Percentiles rank a stretch among this genome's conserved stretches.
Conservation (phyloP, 2,888 invertebrate genomes). For the Apotomis capreana region DNA sequence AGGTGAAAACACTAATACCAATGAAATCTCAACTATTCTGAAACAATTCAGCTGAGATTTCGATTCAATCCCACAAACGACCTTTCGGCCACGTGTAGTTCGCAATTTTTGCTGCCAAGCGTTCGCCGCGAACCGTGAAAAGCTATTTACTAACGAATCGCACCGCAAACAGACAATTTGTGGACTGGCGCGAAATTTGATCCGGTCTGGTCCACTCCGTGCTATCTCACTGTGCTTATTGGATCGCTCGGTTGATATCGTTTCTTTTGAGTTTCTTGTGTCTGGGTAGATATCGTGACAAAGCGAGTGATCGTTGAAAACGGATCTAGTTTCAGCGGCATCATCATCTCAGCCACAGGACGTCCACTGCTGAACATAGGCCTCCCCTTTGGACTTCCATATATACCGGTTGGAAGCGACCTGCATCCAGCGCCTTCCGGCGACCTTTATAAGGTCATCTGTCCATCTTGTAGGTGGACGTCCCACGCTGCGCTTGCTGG, state of each 20-base stretch:
- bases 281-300: neutral
- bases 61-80: conserved; percentile 41
- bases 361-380: no score
- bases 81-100: conserved; percentile 36
- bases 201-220: conserved; percentile 17
- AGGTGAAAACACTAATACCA: conserved; percentile 7
- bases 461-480: no score
- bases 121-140: conserved; percentile 42
- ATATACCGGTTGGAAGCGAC: no score
- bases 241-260: conserved; percentile 4
- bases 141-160: conserved; percentile 51
- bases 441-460: no score
- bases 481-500: no score
- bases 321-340: neutral
- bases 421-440: no score
- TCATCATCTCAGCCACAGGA: no score
- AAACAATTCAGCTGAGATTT: conserved; percentile 41
- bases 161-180: conserved; percentile 35
- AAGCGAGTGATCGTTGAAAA: neutral
- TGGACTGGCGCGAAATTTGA: conserved; percentile 34
- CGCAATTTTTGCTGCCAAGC: conserved; percentile 38
- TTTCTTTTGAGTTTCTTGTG: conserved; percentile 7
- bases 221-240: conserved; percentile 19
- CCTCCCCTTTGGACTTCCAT: no score
- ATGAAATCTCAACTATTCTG: conserved; percentile 39